Base-by-base conservation (phyloP, 2,797 vertebrate genomes). In the Bufotes viridis region DNA sequence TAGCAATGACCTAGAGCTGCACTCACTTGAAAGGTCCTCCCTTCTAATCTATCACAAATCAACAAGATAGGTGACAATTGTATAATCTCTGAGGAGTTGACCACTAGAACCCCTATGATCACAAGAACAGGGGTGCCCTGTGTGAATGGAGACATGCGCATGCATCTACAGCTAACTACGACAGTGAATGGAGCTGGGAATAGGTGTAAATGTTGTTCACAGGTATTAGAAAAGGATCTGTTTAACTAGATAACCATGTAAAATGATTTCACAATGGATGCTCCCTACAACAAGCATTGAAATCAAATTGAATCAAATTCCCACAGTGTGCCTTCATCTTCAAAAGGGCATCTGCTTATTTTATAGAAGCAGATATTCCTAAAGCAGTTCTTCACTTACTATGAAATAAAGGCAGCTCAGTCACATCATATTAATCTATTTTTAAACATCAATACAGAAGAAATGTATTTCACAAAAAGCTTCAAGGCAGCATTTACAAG, bases 321-420 rank as follows among this genome's bases (percentile, higher is more conserved):
- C 42, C 75, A 55, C 51, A 78, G 75, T 78, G 12, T 78, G 13
- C 51, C 75, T 78, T 78, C 75, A 78, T 78, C 75, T 78, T 78
- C 75, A 78, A 78, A 78, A 78, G 75, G 75, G 75, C 75, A 78
- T 78, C 75, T 78, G 75, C 75, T 78, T 78, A 78, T 78, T 78
- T 55, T 51, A 76, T 76, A 53, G 74, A 53, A 76, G 22, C 74
- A 76, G 49, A 53, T 76, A 53, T 76, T 53, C 26, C 75, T 55
- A 55, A 55, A 78, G 75, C 75, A 24, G 11, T 55, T n/a, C 51
- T 55, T 78, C 75, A 55, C 22, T 55, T 78, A 13, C 49, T 78
- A 78, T 55, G 12, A n/a, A 78, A 53, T 78, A 53, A 55, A 53
- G 22, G 22, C 51, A 24, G 22, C 20, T 78, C 75, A 53, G 49